phyloP scores from a whole-genome alignment of 2,113 vertebrate species.

The Cercocebus atys region DNA sequence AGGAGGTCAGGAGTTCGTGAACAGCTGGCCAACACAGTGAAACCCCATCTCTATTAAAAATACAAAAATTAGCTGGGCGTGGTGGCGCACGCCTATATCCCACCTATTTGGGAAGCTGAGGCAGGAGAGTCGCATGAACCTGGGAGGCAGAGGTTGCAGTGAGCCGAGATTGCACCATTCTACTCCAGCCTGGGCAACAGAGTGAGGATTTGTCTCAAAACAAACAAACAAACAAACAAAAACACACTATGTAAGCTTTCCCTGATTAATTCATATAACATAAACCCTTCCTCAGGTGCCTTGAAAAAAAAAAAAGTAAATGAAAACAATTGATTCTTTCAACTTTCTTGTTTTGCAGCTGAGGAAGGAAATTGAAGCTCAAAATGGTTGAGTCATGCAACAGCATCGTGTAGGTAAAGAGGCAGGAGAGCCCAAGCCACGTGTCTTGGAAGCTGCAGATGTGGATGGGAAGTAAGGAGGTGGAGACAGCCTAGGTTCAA shows the following conservation, averaged over 20 bases:
- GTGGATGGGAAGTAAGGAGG: neutral
- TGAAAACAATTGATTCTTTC: neutral
- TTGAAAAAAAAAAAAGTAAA: neutral
- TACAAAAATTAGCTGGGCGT: too few species aligned
- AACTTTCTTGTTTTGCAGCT: constrained; percentile 1
- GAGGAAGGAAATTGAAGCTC: neutral
- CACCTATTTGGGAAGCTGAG: too few species aligned
- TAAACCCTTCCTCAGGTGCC: neutral
- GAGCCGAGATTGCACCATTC: too few species aligned
- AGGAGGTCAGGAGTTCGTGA: too few species aligned
- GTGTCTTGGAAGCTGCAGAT: neutral
- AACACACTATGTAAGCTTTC: neutral
- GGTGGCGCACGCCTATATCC: too few species aligned
- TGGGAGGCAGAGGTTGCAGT: too few species aligned
- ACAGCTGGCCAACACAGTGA: too few species aligned
- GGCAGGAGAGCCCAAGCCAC: neutral
- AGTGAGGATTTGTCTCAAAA: too few species aligned
- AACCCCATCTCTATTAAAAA: too few species aligned
- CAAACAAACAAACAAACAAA: too few species aligned
- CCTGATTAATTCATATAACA: neutral
- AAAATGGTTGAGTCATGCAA: neutral
- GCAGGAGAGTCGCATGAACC: too few species aligned
- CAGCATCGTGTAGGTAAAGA: neutral
- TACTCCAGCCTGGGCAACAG: too few species aligned
- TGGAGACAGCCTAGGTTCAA: neutral